Conservation (phyloP, 2,888 invertebrate species). For the Zelleria hepariella region DNA sequence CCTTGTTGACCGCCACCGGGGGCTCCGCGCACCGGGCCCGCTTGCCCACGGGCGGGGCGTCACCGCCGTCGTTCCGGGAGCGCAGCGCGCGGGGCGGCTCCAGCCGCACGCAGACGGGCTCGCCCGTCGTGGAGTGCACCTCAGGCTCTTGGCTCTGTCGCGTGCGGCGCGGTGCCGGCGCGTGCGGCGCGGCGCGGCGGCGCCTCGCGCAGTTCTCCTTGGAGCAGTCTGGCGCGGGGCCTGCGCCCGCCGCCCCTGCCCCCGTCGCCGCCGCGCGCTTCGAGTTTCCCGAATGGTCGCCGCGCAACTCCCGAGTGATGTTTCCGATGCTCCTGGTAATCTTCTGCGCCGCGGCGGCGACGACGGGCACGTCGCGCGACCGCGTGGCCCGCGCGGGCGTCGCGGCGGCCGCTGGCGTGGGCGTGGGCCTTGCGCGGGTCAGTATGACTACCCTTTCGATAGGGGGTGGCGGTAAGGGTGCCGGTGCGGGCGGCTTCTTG, state of each 20-base stretch:
- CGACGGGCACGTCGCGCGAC: slow-evolving; percentile 13
- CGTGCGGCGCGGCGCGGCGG: slow-evolving; percentile 21
- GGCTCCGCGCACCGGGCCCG: slow-evolving; percentile 40
- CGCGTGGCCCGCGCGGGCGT: slow-evolving; percentile 13
- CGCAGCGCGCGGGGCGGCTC: slow-evolving; percentile 28
- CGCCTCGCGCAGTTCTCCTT: slow-evolving; percentile 53
- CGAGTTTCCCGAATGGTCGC: slow-evolving; percentile 14
- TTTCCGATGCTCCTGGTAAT: slow-evolving; percentile 27
- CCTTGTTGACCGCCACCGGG: slow-evolving; percentile 42
- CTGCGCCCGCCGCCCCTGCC: slow-evolving; percentile 26
- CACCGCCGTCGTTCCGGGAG: slow-evolving; percentile 31
- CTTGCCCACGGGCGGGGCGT: slow-evolving; percentile 22
- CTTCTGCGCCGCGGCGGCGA: slow-evolving; percentile 20
- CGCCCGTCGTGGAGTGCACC: slow-evolving; percentile 43
- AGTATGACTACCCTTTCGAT: slow-evolving; percentile 49
- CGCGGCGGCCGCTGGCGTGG: slow-evolving; percentile 12
- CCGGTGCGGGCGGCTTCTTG: slow-evolving; percentile 10
- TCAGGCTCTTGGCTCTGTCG: slow-evolving; percentile 23
- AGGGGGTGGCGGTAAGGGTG: slow-evolving; percentile 15
- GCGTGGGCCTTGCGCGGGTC: slow-evolving; percentile 31
- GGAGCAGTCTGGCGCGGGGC: slow-evolving; percentile 38
- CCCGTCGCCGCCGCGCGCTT: slow-evolving; percentile 23
- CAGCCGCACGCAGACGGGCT: slow-evolving; percentile 26
- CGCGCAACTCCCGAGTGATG: slow-evolving; percentile 22
- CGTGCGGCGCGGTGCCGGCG: slow-evolving; percentile 26